Percentiles rank a stretch among this genome's conserved stretches.
These are phyloP conservation scores for Gymnogyps californianus DNA, from an alignment of 2,113 vertebrate genomes.

Conservation along the genomic window DNA sequence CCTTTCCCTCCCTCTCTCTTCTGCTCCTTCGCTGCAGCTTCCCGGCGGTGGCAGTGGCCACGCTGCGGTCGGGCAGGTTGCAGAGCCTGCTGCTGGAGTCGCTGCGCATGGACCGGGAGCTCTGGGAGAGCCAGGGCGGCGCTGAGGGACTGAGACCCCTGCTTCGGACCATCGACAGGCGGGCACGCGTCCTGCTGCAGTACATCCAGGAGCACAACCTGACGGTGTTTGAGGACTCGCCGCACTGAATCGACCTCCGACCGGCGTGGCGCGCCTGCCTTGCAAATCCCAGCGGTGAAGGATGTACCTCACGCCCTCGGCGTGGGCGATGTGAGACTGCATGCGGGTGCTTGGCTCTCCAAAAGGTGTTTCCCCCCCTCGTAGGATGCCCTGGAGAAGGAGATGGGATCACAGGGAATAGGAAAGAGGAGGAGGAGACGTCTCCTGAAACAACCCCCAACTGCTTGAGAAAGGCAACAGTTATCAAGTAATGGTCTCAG, in stretches of 20 bases:
- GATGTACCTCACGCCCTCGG: rapidly evolving
- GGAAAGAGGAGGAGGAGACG: background rate
- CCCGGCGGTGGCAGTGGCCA: constrained; percentile 74
- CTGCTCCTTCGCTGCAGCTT: constrained; percentile 72
- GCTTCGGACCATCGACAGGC: constrained; percentile 72
- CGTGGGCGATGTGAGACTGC: rapidly evolving
- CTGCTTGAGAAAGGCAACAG: background rate
- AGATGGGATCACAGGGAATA: background rate
- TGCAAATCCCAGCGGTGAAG: rapidly evolving
- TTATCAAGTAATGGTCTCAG: background rate
- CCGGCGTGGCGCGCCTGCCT: rapidly evolving
- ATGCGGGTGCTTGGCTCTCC: background rate
- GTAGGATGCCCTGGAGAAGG: background rate
- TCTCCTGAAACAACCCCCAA: background rate
- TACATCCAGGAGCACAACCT: constrained; percentile 78
- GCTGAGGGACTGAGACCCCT: constrained; percentile 67
- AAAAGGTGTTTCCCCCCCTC: background rate
- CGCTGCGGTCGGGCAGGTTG: constrained; percentile 82
- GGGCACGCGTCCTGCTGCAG: constrained; percentile 77
- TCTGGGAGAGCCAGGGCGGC: constrained; percentile 85
- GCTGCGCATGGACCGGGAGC: constrained; percentile 77
- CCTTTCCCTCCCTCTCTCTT: background rate
- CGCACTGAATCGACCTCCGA: rapidly evolving
- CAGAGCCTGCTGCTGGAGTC: constrained; percentile 81
- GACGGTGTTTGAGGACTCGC: constrained; percentile 45